Evolutionary conservation across 1,140 invertebrate genomes (phyloP).

Genomic region (Centruroides vittatus): DNA sequence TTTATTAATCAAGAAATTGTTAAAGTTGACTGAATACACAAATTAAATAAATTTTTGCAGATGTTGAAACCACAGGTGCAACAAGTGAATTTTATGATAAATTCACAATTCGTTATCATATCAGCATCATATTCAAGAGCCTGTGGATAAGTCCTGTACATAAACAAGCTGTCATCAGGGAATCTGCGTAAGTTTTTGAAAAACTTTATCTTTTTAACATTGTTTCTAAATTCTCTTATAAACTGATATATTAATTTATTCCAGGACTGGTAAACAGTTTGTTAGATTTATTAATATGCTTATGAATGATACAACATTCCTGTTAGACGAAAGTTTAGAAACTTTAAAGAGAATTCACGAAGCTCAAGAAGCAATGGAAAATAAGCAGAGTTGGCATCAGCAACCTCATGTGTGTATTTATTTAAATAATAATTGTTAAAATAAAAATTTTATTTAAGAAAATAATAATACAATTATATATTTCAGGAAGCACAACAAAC

Average conservation of each 20-base stretch:
- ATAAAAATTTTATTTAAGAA: background rate
- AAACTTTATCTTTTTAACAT: background rate
- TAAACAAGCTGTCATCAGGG: constrained; percentile 34
- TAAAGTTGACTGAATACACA: no score
- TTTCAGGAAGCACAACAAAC: constrained; percentile 54
- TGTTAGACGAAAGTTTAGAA: constrained; percentile 90
- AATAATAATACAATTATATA: background rate
- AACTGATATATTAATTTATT: constrained; percentile 11
- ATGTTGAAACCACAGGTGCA: constrained; percentile 93
- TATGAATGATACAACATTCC: constrained; percentile 97
- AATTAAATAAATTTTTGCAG: constrained; percentile 27
- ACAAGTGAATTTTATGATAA: constrained; percentile 98
- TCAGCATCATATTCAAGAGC: constrained; percentile 83
- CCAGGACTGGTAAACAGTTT: constrained; percentile 71
- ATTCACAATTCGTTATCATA: constrained; percentile 94
- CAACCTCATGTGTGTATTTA: constrained; percentile 30
- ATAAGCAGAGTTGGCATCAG: constrained; percentile 47
- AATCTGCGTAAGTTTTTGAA: constrained; percentile 32
- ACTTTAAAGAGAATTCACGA: constrained; percentile 91
- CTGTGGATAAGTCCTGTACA: constrained; percentile 37
- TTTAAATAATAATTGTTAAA: background rate
- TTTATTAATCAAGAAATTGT: background rate
- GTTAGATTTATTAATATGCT: constrained; percentile 98
- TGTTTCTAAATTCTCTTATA: background rate
- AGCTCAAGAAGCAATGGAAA: constrained; percentile 72